Percentiles rank a stretch among this genome's conserved stretches.
These are phyloP conservation scores for Altica lythri DNA, from an alignment of 2,888 invertebrate species.

Conservation along the genomic window DNA sequence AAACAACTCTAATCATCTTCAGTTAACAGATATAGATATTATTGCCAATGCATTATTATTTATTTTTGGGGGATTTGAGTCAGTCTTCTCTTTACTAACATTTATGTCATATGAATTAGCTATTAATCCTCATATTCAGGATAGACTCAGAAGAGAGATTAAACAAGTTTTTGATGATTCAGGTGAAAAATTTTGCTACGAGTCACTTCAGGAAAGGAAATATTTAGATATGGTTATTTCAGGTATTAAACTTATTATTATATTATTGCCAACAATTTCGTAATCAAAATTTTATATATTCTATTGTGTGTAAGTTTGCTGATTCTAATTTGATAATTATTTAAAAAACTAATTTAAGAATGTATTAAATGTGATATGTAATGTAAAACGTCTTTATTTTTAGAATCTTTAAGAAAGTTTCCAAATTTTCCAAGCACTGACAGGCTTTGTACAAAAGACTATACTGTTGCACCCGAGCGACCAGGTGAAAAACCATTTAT, in stretches of 20 bases:
- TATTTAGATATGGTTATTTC: constrained; percentile 68
- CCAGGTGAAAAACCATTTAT: constrained; percentile 39
- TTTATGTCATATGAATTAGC: constrained; percentile 64
- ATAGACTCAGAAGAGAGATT: constrained; percentile 59
- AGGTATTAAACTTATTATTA: constrained; percentile 54
- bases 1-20: no score
- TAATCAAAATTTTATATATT: no score
- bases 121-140: constrained; percentile 63
- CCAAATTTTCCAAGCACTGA: constrained; percentile 51
- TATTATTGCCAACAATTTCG: no score
- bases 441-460: constrained; percentile 58
- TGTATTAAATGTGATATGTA: no score
- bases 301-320: no score
- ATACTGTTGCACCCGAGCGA: constrained; percentile 46
- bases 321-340: no score
- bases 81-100: constrained; percentile 56
- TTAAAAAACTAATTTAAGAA: no score
- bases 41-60: constrained; percentile 62
- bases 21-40: no score
- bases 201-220: constrained; percentile 60
- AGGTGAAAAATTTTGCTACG: constrained; percentile 59
- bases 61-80: constrained; percentile 61
- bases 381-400: no score
- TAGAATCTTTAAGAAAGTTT: constrained; percentile 61
- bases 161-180: constrained; percentile 34